Conservation (phyloP, 2,888 invertebrate genomes). For the Drosophila nr. fundita region DNA sequence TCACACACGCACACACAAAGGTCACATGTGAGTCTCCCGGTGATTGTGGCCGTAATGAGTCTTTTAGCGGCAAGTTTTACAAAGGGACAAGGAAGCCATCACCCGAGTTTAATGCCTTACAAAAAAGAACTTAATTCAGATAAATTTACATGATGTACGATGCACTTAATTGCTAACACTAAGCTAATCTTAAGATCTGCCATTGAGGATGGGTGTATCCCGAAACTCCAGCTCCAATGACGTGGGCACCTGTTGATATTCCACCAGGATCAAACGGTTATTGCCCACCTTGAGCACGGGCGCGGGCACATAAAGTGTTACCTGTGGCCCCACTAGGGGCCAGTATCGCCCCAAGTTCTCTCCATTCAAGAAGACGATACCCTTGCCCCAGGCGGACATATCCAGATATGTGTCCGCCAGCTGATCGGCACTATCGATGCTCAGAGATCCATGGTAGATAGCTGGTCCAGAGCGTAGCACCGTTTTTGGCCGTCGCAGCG, state of each 20-base stretch:
- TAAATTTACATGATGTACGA: slow-evolving; percentile 55
- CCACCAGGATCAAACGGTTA: slow-evolving; percentile 88
- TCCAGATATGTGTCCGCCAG: slow-evolving; percentile 92
- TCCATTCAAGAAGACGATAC: slow-evolving; percentile 93
- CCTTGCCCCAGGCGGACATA: slow-evolving; percentile 93
- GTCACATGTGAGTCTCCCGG: slow-evolving; percentile 52
- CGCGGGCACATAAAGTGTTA: slow-evolving; percentile 93
- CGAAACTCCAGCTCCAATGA: slow-evolving; percentile 82
- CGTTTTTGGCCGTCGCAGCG: slow-evolving; percentile 33
- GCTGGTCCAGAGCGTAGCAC: slow-evolving; percentile 86
- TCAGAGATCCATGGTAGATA: slow-evolving; percentile 85
- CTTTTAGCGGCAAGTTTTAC: slow-evolving; percentile 43
- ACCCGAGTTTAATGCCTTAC: slow-evolving; percentile 61
- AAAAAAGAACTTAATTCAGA: slow-evolving; percentile 53
- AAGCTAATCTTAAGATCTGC: slow-evolving; percentile 40
- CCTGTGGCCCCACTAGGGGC: slow-evolving; percentile 91
- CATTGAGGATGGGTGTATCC: slow-evolving; percentile 83
- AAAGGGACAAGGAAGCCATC: slow-evolving; percentile 49
- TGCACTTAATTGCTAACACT: slow-evolving; percentile 10
- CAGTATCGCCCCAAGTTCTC: slow-evolving; percentile 95
- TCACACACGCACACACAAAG: slow-evolving; percentile 48
- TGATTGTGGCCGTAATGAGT: slow-evolving; percentile 57
- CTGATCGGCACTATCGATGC: slow-evolving; percentile 79
- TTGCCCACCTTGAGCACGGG: slow-evolving; percentile 87
- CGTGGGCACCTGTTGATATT: slow-evolving; percentile 86